Evolutionary conservation across 2,113 vertebrate species (phyloP), one percentile per base, ranked within the genome.

Genomic region (Plestiodon gilberti): DNA sequence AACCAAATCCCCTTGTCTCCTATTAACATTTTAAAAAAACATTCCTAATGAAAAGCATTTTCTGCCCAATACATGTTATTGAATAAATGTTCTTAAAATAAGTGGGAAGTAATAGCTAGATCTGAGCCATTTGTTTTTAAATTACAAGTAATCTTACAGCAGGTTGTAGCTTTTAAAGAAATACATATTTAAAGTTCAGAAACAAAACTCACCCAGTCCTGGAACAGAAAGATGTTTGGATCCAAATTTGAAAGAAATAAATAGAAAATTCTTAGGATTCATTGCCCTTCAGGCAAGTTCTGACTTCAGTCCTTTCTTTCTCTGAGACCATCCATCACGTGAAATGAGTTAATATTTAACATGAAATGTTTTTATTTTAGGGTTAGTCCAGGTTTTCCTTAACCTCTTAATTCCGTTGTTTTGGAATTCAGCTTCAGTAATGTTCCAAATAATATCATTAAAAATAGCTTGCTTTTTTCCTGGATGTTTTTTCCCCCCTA

Each of bases 231-330:
- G 85, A 64, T 84, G 59, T 88, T 90, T 78, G 88, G 89, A 87
- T 87, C 86, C 83, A 85, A 89, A 87, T 89, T 38, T 81, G 43
- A 48, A 84, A 69, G 85, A 87, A 89, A 85, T 84, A 38, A 70
- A 84, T 22, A 52, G 5, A 70, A 38, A 70, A 17, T 70, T 1
- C 0, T 67, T 57, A 13, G 48, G 4, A 87, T 48, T 88, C 86
- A 3, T 38, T 87, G 91, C 91, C 94, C 92, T 96, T 96, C 89
- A 90, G 93, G 81, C 35, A 25, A 55, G 25, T 52, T 75, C 70
- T 67, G 75, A 23, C 52, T 38, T 77, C 28, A 30, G 0, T 86
- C 87, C 80, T 69, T 40, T 61, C 79, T 30, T 7, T 65, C 14
- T 15, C 4, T 48, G 83, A 78, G 61, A 40, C 23, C 40, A 85